phyloP scores from a whole-genome alignment of 2,797 vertebrate species.

The Girardinus metallicus region DNA sequence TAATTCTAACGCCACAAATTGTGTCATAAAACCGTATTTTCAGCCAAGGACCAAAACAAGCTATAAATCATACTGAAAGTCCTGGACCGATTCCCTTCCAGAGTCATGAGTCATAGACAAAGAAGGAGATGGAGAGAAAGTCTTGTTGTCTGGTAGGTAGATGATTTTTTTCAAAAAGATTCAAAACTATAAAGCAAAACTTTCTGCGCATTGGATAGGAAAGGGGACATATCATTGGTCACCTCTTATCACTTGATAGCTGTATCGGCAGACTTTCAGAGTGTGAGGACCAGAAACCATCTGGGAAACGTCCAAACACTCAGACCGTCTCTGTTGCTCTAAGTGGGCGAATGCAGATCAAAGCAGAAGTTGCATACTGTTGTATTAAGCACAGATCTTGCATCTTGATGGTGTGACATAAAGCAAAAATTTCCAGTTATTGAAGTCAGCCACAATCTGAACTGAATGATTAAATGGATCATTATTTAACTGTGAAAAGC shows the following conservation, averaged over 20 bases:
- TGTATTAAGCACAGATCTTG: neutral
- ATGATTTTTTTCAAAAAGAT: neutral
- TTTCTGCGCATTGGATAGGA: neutral
- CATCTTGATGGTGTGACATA: neutral
- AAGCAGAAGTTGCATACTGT: neutral
- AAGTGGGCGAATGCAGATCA: slow-evolving; percentile 19
- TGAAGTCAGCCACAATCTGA: neutral
- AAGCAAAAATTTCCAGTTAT: neutral
- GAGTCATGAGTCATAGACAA: slow-evolving; percentile 46
- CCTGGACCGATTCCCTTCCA: slow-evolving; percentile 48
- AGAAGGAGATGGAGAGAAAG: slow-evolving; percentile 19
- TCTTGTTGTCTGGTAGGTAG: neutral
- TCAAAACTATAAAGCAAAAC: neutral
- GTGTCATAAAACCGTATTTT: slow-evolving; percentile 56
- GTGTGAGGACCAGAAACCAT: neutral
- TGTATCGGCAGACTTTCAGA: neutral
- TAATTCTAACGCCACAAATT: slow-evolving; percentile 57
- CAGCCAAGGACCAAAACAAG: slow-evolving; percentile 53
- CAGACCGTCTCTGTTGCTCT: neutral
- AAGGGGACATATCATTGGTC: neutral
- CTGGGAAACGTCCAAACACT: slow-evolving; percentile 17
- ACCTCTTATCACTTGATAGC: neutral
- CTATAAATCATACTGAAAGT: slow-evolving; percentile 61
- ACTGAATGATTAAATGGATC: neutral
- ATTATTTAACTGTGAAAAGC: neutral